These are phyloP conservation scores for Hyppa rectilinea DNA, from an alignment of 2,888 invertebrate genomes.

Conservation along the genomic window DNA sequence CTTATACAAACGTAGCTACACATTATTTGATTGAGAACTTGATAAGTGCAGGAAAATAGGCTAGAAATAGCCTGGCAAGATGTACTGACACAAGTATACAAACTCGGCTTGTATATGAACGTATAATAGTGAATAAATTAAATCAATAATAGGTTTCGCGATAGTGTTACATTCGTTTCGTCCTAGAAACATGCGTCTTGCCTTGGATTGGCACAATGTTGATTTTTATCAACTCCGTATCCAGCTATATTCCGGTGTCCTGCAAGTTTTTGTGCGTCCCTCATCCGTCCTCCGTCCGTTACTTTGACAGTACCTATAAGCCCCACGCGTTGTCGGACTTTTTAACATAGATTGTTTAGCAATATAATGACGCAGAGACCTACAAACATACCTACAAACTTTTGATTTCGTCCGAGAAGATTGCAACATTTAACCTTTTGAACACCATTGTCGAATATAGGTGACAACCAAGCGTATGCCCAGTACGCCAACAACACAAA, in stretches of 20 bases:
- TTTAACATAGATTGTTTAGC: background rate
- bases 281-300: constrained; percentile 10
- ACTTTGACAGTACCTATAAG: constrained; percentile 17
- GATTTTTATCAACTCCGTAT: background rate
- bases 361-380: background rate
- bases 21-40: background rate
- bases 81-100: background rate
- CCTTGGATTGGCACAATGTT: background rate
- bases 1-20: background rate
- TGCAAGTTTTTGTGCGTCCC: background rate
- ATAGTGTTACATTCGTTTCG: constrained; percentile 4
- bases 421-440: no score
- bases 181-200: background rate
- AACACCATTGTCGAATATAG: no score
- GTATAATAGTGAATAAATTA: constrained; percentile 22
- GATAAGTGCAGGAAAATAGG: background rate
- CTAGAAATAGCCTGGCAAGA: background rate
- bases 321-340: background rate
- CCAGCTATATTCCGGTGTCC: no score
- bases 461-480: no score
- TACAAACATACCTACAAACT: no score
- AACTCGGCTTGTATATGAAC: background rate
- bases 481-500: no score
- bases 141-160: constrained; percentile 9
- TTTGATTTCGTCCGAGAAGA: no score